Evolutionary conservation across 2,113 vertebrate genomes (phyloP).

Genomic region (Piaya cayana): DNA sequence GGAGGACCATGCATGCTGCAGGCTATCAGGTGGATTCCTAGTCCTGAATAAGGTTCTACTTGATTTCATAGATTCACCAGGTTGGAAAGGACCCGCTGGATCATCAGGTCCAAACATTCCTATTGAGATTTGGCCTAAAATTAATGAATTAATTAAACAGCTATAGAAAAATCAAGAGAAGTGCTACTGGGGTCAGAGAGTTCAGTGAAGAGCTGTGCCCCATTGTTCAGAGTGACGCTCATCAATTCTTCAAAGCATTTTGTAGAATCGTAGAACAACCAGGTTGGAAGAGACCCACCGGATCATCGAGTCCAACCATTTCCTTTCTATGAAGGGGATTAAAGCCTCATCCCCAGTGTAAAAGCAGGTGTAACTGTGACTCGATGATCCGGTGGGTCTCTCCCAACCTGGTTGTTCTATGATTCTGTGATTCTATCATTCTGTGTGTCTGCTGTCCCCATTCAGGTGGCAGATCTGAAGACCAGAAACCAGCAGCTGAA

Average conservation of each 20-base stretch:
- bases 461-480: constrained; percentile 84
- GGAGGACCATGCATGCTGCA: not conserved
- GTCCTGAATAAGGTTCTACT: not conserved
- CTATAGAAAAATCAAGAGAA: not conserved
- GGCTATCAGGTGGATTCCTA: not conserved
- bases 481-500: constrained; percentile 83
- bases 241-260: no score
- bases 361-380: not conserved
- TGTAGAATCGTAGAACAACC: no score
- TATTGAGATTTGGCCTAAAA: not conserved
- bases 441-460: not conserved
- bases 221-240: not conserved
- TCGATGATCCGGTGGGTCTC: no score
- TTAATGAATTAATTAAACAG: not conserved
- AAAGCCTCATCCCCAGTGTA: not conserved
- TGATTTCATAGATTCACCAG: no score
- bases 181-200: accelerated
- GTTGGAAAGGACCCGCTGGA: no score
- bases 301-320: no score
- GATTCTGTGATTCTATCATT: no score
- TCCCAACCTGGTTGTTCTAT: no score
- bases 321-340: no score
- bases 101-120: no score
- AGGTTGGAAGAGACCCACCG: no score
- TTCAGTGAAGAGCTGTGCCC: no score